A percentile compares a stretch with the other conserved stretches of the same genome.
phyloP scores from a whole-genome alignment of 2,113 vertebrate species.

The Sula dactylatra region DNA sequence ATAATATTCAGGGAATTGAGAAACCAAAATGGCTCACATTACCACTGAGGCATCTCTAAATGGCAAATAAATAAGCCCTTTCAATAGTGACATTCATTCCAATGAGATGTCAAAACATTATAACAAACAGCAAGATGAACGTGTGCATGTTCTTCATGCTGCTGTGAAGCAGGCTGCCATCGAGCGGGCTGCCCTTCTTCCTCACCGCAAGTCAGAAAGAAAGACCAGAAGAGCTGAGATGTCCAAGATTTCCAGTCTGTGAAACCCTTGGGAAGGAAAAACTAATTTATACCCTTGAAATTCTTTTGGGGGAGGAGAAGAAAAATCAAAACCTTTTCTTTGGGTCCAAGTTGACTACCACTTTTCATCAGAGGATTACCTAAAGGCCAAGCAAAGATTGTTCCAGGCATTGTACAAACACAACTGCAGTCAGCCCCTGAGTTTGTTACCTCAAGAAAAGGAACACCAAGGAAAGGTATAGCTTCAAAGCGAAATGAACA shows the following conservation, averaged over 20 bases:
- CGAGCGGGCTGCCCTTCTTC: not conserved
- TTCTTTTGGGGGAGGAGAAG: not conserved
- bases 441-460: not conserved
- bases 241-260: not conserved
- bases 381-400: not conserved
- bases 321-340: not conserved
- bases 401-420: not conserved
- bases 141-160: not conserved
- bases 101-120: not conserved
- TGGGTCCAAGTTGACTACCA: not conserved
- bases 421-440: not conserved
- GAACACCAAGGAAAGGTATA: not conserved
- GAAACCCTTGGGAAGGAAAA: not conserved
- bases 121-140: not conserved
- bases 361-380: not conserved
- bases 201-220: not conserved
- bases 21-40: conserved; percentile 35
- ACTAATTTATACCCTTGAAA: not conserved
- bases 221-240: not conserved
- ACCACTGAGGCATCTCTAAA: conserved; percentile 7
- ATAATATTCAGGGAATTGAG: conserved; percentile 7
- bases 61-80: conserved; percentile 19
- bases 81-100: not conserved
- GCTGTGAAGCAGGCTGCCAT: rapidly evolving
- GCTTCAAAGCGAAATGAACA: not conserved